Percentiles rank a stretch among this genome's conserved stretches.
phyloP scores from a whole-genome alignment of 53 echinoderm and acorn worm species.

The Arbacia lixula region DNA sequence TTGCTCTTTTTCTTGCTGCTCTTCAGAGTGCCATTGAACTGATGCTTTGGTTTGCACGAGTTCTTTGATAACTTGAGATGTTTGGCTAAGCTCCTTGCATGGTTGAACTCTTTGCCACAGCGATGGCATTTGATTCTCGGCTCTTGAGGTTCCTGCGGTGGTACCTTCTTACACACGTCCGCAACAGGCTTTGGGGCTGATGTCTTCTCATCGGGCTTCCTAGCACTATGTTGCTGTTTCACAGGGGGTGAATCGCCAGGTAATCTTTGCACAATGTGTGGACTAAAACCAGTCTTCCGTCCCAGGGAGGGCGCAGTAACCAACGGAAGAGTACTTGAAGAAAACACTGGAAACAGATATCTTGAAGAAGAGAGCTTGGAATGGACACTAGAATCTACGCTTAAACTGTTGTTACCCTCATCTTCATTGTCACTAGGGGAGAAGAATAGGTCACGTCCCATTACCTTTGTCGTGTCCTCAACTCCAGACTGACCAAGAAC shows the following conservation, averaged over 20 bases:
- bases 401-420: constrained; percentile 22
- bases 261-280: constrained; percentile 34
- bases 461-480: constrained; percentile 55
- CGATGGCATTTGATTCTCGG: constrained; percentile 35
- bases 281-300: constrained; percentile 34
- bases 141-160: background rate
- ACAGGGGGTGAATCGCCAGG: constrained; percentile 44
- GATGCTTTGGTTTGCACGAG: constrained; percentile 43
- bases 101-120: constrained; percentile 47
- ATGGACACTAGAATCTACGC: constrained; percentile 28
- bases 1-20: constrained; percentile 43
- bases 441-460: constrained; percentile 22
- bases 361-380: constrained; percentile 30
- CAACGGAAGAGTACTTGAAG: constrained; percentile 16
- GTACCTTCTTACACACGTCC: constrained; percentile 11
- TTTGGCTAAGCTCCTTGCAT: constrained; percentile 41
- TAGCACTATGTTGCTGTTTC: constrained; percentile 21
- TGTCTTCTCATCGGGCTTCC: background rate
- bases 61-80: constrained; percentile 47
- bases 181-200: background rate
- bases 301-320: constrained; percentile 14
- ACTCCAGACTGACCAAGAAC: constrained; percentile 69
- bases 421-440: constrained; percentile 59
- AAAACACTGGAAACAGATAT: constrained; percentile 38
- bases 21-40: constrained; percentile 35